Conservation (phyloP, 2,113 vertebrate genomes). For the Otis tarda region DNA sequence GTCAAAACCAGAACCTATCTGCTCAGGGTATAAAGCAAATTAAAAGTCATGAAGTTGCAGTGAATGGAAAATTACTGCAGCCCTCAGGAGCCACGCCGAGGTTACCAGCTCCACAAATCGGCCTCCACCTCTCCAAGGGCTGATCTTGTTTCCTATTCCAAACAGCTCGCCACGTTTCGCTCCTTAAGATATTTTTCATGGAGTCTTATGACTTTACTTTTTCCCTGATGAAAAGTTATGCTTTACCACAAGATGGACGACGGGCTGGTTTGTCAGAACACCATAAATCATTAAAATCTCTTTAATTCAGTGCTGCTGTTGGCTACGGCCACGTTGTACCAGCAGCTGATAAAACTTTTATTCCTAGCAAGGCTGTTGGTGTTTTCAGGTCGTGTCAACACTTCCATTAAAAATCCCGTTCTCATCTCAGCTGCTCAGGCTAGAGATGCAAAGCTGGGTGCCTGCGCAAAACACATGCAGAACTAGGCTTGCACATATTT, state of each 20-base stretch:
- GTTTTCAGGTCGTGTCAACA: slow-evolving; percentile 35
- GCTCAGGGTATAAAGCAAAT: not conserved
- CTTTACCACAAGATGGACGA: not conserved
- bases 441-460: not conserved
- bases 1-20: not conserved
- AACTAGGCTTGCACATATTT: not conserved
- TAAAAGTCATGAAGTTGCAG: not conserved
- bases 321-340: slow-evolving; percentile 2
- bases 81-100: not conserved
- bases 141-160: not conserved
- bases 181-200: not conserved
- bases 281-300: slow-evolving; percentile 29
- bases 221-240: not conserved
- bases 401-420: slow-evolving; percentile 10
- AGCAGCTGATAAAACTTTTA: slow-evolving; percentile 40
- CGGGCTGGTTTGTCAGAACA: not conserved
- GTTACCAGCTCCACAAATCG: not conserved
- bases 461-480: rapidly evolving
- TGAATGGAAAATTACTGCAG: not conserved
- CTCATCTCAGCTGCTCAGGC: not conserved
- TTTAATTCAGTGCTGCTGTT: not conserved
- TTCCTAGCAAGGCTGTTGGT: slow-evolving; percentile 2
- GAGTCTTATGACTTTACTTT: not conserved
- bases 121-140: not conserved
- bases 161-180: not conserved